Conservation (phyloP, 2,113 vertebrate genomes). For the Centrocercus urophasianus region DNA sequence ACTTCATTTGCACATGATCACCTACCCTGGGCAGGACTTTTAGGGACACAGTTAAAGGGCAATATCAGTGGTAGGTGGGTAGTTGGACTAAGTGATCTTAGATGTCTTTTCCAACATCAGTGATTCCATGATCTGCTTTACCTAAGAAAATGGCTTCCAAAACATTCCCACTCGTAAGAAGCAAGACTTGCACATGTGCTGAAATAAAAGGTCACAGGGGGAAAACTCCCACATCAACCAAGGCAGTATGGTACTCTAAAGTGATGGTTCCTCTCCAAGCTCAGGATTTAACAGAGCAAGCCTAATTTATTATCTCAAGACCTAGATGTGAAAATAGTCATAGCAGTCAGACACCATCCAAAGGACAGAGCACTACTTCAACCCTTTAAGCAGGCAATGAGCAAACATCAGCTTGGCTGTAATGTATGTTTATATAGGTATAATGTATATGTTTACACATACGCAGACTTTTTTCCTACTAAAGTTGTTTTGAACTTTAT, state of each 20-base stretch:
- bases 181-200: neutral
- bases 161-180: neutral
- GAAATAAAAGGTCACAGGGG: neutral
- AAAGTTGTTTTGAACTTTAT: constrained; percentile 39
- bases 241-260: neutral
- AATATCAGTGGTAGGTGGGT: too few relatives aligned
- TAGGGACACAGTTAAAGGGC: too few relatives aligned
- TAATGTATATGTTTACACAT: constrained; percentile 4
- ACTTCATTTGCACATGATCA: neutral
- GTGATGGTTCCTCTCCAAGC: neutral
- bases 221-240: neutral
- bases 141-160: neutral
- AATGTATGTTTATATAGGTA: neutral
- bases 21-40: neutral
- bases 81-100: too few relatives aligned
- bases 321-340: neutral
- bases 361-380: constrained; percentile 16
- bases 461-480: constrained; percentile 52
- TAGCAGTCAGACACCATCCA: neutral
- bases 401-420: neutral
- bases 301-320: neutral
- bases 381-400: neutral
- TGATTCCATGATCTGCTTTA: neutral
- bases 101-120: too few relatives aligned
- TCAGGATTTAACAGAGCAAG: neutral